phyloP scores from a whole-genome alignment of 2,888 invertebrate species.

The Drosophila neotestacea region DNA sequence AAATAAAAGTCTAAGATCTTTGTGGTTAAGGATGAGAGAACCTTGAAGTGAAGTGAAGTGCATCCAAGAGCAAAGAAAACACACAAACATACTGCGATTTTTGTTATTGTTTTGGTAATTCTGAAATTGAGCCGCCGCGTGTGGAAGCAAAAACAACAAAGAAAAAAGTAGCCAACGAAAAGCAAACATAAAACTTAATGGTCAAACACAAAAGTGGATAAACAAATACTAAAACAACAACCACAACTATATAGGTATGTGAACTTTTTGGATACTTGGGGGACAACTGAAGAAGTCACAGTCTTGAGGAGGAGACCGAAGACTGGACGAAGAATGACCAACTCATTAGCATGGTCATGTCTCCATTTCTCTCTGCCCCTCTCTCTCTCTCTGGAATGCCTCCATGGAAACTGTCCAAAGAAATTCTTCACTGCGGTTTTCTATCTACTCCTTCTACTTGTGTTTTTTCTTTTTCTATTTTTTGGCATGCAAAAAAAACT shows the following conservation, averaged over 20 bases:
- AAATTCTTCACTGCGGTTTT: conserved; percentile 59
- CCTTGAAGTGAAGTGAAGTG: conserved; percentile 71
- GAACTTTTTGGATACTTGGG: conserved; percentile 30
- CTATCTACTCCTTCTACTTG: conserved; percentile 28
- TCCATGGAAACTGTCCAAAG: conserved; percentile 7
- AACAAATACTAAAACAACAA: conserved; percentile 24
- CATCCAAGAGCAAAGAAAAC: conserved; percentile 32
- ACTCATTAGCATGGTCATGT: conserved; percentile 56
- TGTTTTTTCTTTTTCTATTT: conserved; percentile 25
- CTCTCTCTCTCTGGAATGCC: background rate
- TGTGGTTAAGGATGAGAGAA: conserved; percentile 61
- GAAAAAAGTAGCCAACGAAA: conserved; percentile 26
- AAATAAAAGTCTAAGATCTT: conserved; percentile 47
- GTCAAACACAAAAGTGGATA: conserved; percentile 49
- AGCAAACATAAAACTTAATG: conserved; percentile 48
- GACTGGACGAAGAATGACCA: conserved; percentile 9
- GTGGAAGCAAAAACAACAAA: conserved; percentile 15
- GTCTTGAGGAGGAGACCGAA: background rate
- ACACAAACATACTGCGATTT: conserved; percentile 47
- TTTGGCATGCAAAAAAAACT: conserved; percentile 69
- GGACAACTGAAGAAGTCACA: background rate
- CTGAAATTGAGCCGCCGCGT: conserved; percentile 24
- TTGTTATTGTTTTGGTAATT: conserved; percentile 55
- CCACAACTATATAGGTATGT: conserved; percentile 57
- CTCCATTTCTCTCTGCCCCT: background rate